Conservation (phyloP, 2,888 invertebrate species). For the Uloborus plumipes region DNA sequence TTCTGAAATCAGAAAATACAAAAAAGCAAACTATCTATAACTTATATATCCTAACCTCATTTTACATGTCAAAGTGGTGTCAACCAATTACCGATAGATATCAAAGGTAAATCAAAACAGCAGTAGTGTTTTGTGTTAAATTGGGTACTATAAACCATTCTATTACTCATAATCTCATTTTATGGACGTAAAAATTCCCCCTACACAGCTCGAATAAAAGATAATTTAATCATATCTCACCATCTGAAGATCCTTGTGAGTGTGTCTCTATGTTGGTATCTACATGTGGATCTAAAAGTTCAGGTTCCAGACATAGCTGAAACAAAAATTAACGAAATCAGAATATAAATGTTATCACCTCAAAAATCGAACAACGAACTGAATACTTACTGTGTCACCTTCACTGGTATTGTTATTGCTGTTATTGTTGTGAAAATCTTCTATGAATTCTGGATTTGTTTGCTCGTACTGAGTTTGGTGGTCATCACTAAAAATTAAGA, state of each 20-base stretch:
- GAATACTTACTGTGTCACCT: conserved; percentile 27
- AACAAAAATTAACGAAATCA: background rate
- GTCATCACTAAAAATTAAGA: conserved; percentile 30
- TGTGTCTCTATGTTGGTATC: conserved; percentile 36
- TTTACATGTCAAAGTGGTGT: too few relatives aligned
- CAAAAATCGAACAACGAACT: background rate
- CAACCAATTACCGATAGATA: too few relatives aligned
- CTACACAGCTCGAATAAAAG: too few relatives aligned
- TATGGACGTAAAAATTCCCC: too few relatives aligned
- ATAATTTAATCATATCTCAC: conserved; percentile 10
- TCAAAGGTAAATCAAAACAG: too few relatives aligned
- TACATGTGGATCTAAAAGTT: conserved; percentile 27
- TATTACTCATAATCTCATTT: too few relatives aligned
- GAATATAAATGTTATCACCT: background rate
- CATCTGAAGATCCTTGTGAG: conserved; percentile 58
- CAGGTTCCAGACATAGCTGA: conserved; percentile 19
- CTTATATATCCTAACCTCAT: too few relatives aligned
- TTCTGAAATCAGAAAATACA: too few relatives aligned
- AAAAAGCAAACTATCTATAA: too few relatives aligned
- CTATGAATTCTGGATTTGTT: conserved; percentile 35
- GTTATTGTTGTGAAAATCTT: conserved; percentile 51
- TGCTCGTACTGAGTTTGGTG: conserved; percentile 36
- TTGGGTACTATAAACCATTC: too few relatives aligned
- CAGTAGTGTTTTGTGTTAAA: too few relatives aligned
- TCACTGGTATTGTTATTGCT: conserved; percentile 16